phyloP scores from a whole-genome alignment of 1,140 invertebrate species.

The Caligus rogercresseyi region DNA sequence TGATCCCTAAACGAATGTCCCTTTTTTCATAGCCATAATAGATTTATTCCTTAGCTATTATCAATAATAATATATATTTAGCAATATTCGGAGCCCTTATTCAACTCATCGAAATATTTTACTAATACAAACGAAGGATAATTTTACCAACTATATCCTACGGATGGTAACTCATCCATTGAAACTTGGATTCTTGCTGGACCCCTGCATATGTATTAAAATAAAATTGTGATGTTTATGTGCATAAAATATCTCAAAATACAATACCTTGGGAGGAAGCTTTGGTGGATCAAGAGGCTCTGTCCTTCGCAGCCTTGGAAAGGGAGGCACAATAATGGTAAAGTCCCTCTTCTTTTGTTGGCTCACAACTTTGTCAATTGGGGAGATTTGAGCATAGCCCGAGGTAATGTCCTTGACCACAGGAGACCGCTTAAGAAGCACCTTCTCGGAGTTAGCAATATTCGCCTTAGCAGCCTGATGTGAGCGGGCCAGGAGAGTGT shows the following conservation, averaged over 20 bases:
- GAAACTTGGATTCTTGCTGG: too few relatives aligned
- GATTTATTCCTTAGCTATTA: too few relatives aligned
- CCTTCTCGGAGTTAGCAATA: neutral
- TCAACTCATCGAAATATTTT: too few relatives aligned
- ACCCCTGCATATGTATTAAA: too few relatives aligned
- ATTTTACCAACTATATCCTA: too few relatives aligned
- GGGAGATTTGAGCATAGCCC: slow-evolving; percentile 1
- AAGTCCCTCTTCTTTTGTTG: neutral
- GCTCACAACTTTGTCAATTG: neutral
- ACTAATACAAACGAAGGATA: too few relatives aligned
- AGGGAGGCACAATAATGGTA: slow-evolving; percentile 15
- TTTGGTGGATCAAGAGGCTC: neutral
- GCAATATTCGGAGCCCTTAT: too few relatives aligned
- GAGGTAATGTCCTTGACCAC: slow-evolving; percentile 14
- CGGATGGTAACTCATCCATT: too few relatives aligned
- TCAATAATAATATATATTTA: too few relatives aligned
- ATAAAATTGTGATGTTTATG: neutral
- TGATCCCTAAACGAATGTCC: too few relatives aligned
- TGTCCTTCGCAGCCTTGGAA: neutral
- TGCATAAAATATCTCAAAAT: neutral
- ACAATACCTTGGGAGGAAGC: neutral
- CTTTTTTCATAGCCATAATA: too few relatives aligned
- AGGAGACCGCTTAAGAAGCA: slow-evolving; percentile 15
- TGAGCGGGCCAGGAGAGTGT: neutral
- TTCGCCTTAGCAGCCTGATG: neutral